Base-by-base conservation (phyloP, 2,797 vertebrate genomes). In the Danio jaintianensis region DNA sequence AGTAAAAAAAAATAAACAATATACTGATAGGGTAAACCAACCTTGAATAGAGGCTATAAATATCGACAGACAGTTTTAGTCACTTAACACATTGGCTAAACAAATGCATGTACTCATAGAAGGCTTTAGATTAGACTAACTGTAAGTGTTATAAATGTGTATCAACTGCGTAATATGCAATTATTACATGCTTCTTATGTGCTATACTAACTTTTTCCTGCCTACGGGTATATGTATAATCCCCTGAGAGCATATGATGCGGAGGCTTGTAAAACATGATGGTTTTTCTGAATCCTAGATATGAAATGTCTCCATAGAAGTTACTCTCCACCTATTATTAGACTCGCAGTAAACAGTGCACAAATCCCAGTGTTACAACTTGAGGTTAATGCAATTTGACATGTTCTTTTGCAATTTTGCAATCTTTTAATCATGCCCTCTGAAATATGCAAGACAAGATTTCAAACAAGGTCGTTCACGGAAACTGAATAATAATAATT, bases 331-430 rank as follows among this genome's bases (percentile, higher is more conserved):
- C 59, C 67, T 42, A 47, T 75, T 71, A 73, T 76, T 50, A 78
- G 53, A 66, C 56, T 59, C 13, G 40, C 16, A 73, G 75, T 78
- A 85, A 80, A 82, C 73, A 81, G 76, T 56, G 7, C 36, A 22
- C 6, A 38, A 55, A 70, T 74, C 75, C 40, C 78, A 78, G 70
- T 47, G 72, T 56, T 72, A 47, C 53, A 22, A 61, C 52, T 58
- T 82, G 72, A 79, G 67, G 78, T 78, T 81, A 83, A 88, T 81
- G 50, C 71, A 81, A 84, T 82, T 84, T 88, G 85, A 86, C 80
- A 68, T 62, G 68, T 80, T 82, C 73, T 59, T 38, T 70, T 84
- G 81, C 70, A 86, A 84, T 52, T 58, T 50, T 82, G 71, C 63
- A 78, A 82, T 83, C 71, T 81, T 82, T 83, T 87, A 85, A 79